Evolutionary conservation across 2,113 vertebrate species (phyloP), one percentile per base, ranked within the genome.

Genomic region (Dissostichus mawsoni): DNA sequence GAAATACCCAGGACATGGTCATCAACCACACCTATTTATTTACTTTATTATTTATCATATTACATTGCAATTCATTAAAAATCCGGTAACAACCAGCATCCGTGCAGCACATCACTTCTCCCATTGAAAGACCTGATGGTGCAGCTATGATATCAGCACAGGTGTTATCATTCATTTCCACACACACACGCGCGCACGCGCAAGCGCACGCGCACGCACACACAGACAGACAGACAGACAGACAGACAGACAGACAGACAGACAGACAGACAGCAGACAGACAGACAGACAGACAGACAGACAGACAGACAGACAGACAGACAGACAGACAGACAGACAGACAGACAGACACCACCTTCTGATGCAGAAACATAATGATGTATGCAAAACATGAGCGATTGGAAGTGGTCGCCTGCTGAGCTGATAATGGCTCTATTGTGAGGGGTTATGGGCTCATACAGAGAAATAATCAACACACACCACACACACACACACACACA

Each of bases 391-490:
- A 57, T 65, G 61, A 83, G 23, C 14, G 17, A 48, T 58, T 41
- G 58, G 64, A 85, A 85, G 85, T 74, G 76, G 56, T 47, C 11
- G 45, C 80, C 78, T 66, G 83, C 83, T 83, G 85, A 53, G 81
- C 56, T 14, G 41, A 70, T 81, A 76, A 51, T 82, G 84, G 55
- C 65, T n/a, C 70, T 86, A 81, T 70, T 73, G 59, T 66, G 76
- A 76, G 56, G 11, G 68, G 58, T 80, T 78, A 78, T 57, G 55
- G 44, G 73, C 74, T 70, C 58, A 11, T 12, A 41, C 51, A 6
- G 56, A 61, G 69, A 65, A 80, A 67, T 45, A 72, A 82, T 84
- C 53, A 65, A 20, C 53, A 84, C 8, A 11, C 23, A 36, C 23
- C 53, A 84, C 8, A 11, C 23, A 36, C 23, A 7, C 17, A 20